These are phyloP conservation scores for Valencia hispanica DNA, from an alignment of 2,797 vertebrate species.

Conservation along the genomic window DNA sequence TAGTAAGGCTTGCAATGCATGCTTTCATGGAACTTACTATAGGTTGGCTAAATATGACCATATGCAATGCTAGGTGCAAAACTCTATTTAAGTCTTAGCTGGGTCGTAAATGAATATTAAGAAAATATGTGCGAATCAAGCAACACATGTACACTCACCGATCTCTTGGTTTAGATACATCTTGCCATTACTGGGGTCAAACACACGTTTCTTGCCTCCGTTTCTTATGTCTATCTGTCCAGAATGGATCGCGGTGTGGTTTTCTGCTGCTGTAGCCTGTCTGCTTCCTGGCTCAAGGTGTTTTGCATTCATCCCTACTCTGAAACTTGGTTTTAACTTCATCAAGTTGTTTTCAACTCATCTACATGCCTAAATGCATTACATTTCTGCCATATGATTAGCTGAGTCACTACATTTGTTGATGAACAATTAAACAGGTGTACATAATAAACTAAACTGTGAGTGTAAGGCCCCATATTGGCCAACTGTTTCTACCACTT, in stretches of 20 bases:
- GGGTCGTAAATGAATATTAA: background rate
- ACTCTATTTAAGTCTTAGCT: background rate
- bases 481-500: background rate
- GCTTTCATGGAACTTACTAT: background rate
- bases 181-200: background rate
- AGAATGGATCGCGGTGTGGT: background rate
- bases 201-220: background rate
- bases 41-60: background rate
- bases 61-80: background rate
- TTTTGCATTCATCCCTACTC: background rate
- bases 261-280: background rate
- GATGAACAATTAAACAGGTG: background rate
- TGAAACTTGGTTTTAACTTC: background rate
- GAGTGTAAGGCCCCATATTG: background rate
- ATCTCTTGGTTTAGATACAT: background rate
- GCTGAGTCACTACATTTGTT: background rate
- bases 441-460: background rate
- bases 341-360: background rate
- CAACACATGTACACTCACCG: background rate
- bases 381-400: background rate
- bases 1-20: background rate
- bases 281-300: background rate
- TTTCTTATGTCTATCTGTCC: background rate
- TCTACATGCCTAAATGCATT: background rate
- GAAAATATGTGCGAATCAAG: background rate